Evolutionary conservation across 2,113 vertebrate species (phyloP).

Genomic region (Peromyscus californicus): DNA sequence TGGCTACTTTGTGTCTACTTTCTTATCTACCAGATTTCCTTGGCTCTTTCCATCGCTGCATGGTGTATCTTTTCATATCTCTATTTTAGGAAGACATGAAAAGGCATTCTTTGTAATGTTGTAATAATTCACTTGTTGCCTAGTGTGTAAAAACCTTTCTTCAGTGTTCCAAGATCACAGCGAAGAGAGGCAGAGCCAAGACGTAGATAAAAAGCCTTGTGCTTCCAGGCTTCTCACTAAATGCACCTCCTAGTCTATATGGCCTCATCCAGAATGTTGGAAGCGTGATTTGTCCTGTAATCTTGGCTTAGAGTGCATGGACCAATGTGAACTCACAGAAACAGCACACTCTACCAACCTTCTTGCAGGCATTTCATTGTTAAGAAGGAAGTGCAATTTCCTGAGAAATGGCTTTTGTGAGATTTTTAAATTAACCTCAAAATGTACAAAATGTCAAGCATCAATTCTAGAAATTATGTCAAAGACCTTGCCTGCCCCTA

Average conservation of each 20-base stretch:
- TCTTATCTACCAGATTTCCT: not conserved
- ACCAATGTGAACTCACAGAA: not conserved
- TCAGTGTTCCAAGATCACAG: not conserved
- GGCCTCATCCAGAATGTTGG: not conserved
- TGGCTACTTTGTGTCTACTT: not conserved
- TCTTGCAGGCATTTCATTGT: not conserved
- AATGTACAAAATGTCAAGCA: not conserved
- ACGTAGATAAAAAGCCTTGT: not conserved
- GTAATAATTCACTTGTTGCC: not conserved
- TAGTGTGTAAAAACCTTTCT: not conserved
- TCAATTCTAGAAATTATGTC: not conserved
- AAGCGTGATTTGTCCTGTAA: not conserved
- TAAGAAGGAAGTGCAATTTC: not conserved
- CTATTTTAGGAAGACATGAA: conserved; percentile 20
- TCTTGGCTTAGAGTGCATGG: not conserved
- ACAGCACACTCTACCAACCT: not conserved
- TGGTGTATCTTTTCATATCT: not conserved
- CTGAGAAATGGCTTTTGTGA: not conserved
- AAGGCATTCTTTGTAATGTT: conserved; percentile 36
- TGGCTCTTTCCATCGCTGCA: not conserved
- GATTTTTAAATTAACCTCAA: not conserved
- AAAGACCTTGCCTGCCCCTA: not conserved
- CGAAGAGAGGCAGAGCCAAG: not conserved
- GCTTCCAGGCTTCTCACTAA: not conserved
- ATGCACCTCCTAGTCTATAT: not conserved